Percentiles rank a stretch among this genome's conserved stretches.
Evolutionary conservation across 2,888 invertebrate species (phyloP).

Genomic region (Spialia ferax): DNA sequence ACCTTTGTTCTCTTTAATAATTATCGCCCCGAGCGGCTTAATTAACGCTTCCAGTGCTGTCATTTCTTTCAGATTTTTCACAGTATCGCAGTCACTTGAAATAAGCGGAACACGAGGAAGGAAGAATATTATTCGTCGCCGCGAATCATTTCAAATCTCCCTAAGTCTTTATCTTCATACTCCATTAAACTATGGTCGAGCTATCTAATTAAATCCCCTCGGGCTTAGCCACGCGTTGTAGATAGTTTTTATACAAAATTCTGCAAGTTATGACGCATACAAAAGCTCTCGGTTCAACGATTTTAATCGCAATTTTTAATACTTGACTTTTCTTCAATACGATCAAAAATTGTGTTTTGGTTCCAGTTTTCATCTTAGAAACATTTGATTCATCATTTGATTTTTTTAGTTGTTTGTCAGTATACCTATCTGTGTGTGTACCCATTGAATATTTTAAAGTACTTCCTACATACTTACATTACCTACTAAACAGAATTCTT

Average conservation of each 20-base stretch:
- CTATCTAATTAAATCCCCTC: conserved; percentile 79
- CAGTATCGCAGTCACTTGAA: conserved; percentile 17
- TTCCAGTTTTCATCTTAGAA: too few relatives aligned
- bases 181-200: conserved; percentile 71
- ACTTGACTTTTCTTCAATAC: too few relatives aligned
- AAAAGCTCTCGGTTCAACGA: background rate
- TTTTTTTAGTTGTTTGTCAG: too few relatives aligned
- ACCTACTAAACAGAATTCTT: too few relatives aligned
- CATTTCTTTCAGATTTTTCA: conserved; percentile 20
- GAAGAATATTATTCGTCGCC: conserved; percentile 42
- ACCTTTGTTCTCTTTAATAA: conserved; percentile 12
- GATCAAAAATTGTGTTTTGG: too few relatives aligned
- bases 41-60: conserved; percentile 15
- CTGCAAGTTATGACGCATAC: conserved; percentile 44
- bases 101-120: conserved; percentile 6
- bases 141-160: conserved; percentile 62
- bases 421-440: too few relatives aligned
- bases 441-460: too few relatives aligned
- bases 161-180: conserved; percentile 71
- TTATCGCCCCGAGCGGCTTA: conserved; percentile 19
- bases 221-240: conserved; percentile 57
- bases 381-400: too few relatives aligned
- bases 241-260: conserved; percentile 59
- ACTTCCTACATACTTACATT: too few relatives aligned
- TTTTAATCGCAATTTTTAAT: background rate